Conservation (phyloP, 2,888 invertebrate genomes). For the Mesorhabditis belari region DNA sequence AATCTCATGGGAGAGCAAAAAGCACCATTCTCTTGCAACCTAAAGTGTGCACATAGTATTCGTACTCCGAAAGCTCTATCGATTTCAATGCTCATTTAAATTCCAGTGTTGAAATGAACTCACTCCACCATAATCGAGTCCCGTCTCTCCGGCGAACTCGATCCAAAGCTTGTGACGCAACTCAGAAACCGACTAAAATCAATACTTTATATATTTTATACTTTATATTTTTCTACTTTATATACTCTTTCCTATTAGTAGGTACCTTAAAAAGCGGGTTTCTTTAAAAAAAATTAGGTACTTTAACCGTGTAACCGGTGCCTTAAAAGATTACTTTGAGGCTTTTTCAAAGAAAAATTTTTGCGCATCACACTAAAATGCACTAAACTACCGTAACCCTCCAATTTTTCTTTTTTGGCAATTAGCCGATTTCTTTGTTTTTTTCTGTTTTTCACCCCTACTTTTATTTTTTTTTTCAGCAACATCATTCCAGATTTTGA, state of each 20-base stretch:
- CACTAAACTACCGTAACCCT: too few species aligned
- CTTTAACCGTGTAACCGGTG: too few species aligned
- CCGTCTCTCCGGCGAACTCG: slow-evolving; percentile 84
- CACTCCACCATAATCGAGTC: slow-evolving; percentile 39
- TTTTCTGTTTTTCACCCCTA: too few species aligned
- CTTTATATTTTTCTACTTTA: background rate
- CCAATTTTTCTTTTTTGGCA: too few species aligned
- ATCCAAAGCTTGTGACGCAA: slow-evolving; percentile 97
- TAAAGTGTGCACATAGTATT: slow-evolving; percentile 79
- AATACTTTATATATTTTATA: background rate
- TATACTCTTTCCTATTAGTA: background rate
- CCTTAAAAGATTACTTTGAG: too few species aligned
- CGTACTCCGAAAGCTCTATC: background rate
- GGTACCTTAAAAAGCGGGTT: too few species aligned
- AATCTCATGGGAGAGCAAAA: slow-evolving; percentile 95
- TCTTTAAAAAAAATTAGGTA: too few species aligned
- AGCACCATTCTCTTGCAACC: slow-evolving; percentile 90
- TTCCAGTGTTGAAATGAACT: slow-evolving; percentile 3
- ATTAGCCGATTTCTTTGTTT: too few species aligned
- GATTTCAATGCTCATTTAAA: slow-evolving; percentile 10
- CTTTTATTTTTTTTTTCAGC: too few species aligned
- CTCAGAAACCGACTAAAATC: slow-evolving; percentile 65
- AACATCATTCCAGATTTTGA: too few species aligned
- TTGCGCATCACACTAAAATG: too few species aligned
- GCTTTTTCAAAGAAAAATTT: too few species aligned